Conservation (phyloP, 2,888 invertebrate genomes). For the Eupithecia tripunctaria region DNA sequence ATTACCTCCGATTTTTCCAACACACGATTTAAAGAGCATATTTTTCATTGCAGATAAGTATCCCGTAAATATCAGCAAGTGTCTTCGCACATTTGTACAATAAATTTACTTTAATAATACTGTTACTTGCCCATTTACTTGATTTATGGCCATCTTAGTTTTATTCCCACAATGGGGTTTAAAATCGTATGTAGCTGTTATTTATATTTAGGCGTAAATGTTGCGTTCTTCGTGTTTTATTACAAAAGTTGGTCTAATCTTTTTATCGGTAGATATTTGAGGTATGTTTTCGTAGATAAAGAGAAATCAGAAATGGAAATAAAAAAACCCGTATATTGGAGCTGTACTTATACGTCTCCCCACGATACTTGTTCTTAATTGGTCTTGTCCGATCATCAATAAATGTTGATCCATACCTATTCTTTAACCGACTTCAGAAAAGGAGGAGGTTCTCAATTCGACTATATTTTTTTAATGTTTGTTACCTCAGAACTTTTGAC, state of each 20-base stretch:
- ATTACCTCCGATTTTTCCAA: constrained; percentile 31
- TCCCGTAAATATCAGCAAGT: constrained; percentile 46
- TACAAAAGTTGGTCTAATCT: not conserved
- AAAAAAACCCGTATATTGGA: no score
- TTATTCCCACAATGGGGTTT: constrained; percentile 41
- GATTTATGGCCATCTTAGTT: constrained; percentile 44
- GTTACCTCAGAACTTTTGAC: no score
- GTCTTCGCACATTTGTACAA: constrained; percentile 48
- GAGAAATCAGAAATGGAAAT: not conserved
- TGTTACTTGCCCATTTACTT: constrained; percentile 45
- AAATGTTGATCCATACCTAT: not conserved
- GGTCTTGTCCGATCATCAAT: not conserved
- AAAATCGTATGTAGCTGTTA: constrained; percentile 32
- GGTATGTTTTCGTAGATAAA: not conserved
- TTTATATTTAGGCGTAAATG: constrained; percentile 4
- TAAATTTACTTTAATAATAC: constrained; percentile 48
- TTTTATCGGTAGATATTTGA: not conserved
- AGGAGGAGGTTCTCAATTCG: no score
- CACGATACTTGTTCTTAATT: not conserved
- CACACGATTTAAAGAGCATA: constrained; percentile 40
- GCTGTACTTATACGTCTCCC: no score
- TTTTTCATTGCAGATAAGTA: constrained; percentile 44
- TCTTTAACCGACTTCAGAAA: no score
- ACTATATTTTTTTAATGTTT: no score
- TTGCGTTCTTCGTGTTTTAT: not conserved